Conservation (phyloP, 2,113 vertebrate genomes). For the Synchiropus splendidus region DNA sequence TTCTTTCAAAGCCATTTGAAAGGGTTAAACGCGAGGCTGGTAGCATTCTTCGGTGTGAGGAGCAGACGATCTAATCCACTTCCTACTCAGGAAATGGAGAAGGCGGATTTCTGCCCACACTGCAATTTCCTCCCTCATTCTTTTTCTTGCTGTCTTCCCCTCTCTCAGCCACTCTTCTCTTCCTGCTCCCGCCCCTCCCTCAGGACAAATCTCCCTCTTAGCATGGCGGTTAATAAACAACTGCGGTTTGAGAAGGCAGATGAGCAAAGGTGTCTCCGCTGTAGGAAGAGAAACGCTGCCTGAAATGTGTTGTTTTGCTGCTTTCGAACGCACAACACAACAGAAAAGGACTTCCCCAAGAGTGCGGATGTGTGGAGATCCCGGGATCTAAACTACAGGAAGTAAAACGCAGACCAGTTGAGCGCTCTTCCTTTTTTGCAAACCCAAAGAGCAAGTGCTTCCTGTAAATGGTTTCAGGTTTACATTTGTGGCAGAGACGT, state of each 20-base stretch:
- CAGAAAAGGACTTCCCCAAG: slow-evolving; percentile 39
- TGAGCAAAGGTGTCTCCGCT: too few species aligned
- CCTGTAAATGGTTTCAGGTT: slow-evolving; percentile 34
- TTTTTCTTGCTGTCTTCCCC: slow-evolving; percentile 39
- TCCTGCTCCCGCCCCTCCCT: slow-evolving; percentile 11
- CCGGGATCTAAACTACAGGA: slow-evolving; percentile 40
- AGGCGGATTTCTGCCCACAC: slow-evolving; percentile 69
- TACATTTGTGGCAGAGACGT: too few species aligned
- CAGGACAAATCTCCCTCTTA: too few species aligned
- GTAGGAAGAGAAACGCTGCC: slow-evolving; percentile 14
- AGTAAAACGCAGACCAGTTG: slow-evolving; percentile 45
- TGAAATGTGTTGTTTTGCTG: slow-evolving; percentile 1
- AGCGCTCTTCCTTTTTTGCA: slow-evolving; percentile 54
- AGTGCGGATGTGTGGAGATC: slow-evolving; percentile 37
- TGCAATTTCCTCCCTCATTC: slow-evolving; percentile 69
- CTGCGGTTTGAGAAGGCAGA: too few species aligned
- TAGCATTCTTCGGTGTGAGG: slow-evolving; percentile 55
- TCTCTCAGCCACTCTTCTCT: not conserved
- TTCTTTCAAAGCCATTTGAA: not conserved
- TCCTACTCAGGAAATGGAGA: slow-evolving; percentile 71
- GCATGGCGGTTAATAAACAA: too few species aligned
- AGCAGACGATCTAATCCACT: slow-evolving; percentile 65
- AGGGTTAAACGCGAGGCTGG: slow-evolving; percentile 36
- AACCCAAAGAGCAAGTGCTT: slow-evolving; percentile 45
- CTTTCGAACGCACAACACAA: slow-evolving; percentile 4